These are phyloP conservation scores for Tragelaphus scriptus DNA, from an alignment of 2,113 vertebrate species.

Conservation along the genomic window DNA sequence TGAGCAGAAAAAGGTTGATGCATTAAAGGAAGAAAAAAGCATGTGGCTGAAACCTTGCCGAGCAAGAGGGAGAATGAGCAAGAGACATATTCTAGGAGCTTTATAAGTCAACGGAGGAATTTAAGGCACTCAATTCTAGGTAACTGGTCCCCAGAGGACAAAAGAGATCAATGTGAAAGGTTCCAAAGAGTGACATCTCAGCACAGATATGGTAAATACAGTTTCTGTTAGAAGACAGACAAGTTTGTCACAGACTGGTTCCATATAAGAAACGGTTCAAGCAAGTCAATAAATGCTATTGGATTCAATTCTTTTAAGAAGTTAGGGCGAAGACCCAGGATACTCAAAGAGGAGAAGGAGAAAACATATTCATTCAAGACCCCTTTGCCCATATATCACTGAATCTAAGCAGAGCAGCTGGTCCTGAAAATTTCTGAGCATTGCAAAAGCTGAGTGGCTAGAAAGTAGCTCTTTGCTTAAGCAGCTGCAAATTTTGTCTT, in stretches of 20 bases:
- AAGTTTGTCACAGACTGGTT: not conserved
- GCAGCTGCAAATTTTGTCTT: not conserved
- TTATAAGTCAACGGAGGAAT: not conserved
- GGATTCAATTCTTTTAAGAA: not conserved
- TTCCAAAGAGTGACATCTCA: not conserved
- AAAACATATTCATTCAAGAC: constrained; percentile 28
- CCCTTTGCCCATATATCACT: constrained; percentile 2
- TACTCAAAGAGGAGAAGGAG: not conserved
- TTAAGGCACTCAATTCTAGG: not conserved
- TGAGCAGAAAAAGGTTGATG: not conserved
- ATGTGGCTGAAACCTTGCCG: not conserved
- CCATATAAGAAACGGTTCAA: not conserved
- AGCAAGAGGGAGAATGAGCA: not conserved
- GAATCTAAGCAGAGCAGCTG: constrained; percentile 47
- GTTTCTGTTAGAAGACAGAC: not conserved
- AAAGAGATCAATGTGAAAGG: not conserved
- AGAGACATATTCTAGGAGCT: not conserved
- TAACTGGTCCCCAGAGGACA: not conserved
- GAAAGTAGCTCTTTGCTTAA: not conserved
- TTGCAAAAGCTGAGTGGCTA: constrained; percentile 42
- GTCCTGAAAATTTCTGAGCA: constrained; percentile 47
- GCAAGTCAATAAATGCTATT: not conserved
- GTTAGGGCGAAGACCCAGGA: not conserved
- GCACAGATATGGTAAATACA: not conserved
- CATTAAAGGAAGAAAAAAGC: not conserved